Percentiles rank a stretch among this genome's conserved stretches.
Conservation (phyloP, 2,888 invertebrate species). For the Chaetogeoica ovagalla region DNA sequence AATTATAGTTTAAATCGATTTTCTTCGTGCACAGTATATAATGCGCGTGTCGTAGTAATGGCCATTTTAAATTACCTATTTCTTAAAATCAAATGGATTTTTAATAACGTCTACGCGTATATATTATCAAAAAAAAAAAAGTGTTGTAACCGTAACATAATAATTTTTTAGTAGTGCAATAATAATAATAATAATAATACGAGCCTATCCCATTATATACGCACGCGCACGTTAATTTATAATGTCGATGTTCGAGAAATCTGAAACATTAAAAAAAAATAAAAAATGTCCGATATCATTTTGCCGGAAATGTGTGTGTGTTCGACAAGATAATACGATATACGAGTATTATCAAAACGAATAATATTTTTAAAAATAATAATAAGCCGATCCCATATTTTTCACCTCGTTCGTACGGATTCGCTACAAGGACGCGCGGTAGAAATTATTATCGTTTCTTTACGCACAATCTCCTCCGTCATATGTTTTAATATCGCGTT, state of each 20-base stretch:
- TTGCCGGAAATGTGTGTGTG: not conserved
- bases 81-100: constrained; percentile 32
- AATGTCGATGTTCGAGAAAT: constrained; percentile 8
- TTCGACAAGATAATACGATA: constrained; percentile 10
- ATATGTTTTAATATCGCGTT: not conserved
- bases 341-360: not conserved
- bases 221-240: constrained; percentile 16
- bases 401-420: constrained; percentile 28
- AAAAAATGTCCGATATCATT: constrained; percentile 6
- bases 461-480: constrained; percentile 22
- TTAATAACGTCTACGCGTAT: constrained; percentile 17
- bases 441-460: constrained; percentile 20
- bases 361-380: constrained; percentile 21
- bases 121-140: not conserved
- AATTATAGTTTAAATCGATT: constrained; percentile 4
- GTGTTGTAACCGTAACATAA: not conserved
- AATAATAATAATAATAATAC: not conserved
- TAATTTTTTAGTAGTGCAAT: no score
- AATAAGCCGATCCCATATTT: constrained; percentile 24
- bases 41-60: not conserved
- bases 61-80: constrained; percentile 17
- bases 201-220: constrained; percentile 14
- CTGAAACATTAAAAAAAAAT: not conserved
- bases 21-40: not conserved
- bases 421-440: constrained; percentile 22